Base-by-base conservation (phyloP, 2,888 invertebrate genomes). In the Rhagonycha lutea region DNA sequence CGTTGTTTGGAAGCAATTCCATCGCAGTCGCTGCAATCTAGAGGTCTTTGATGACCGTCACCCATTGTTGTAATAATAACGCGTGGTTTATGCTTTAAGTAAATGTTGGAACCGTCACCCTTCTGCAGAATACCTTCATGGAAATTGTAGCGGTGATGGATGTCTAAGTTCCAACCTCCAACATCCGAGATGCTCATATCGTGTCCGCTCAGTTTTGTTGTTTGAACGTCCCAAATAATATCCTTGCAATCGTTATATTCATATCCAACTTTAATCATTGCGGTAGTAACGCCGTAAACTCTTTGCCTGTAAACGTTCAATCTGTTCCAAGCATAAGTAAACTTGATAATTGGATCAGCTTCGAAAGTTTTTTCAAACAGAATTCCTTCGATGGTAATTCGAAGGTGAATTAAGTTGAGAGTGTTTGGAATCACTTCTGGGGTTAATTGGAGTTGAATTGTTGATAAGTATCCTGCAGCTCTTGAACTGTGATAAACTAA, bases 41-140 rank as follows among this genome's bases (percentile, higher is more conserved):
- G 89, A 0, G 95, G 94, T 47, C 98, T 90, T 85, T 97, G 96
- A 80, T 96, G 94, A 0, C 96, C 97, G 85, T 96, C 96, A 10
- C 97, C 98, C 94, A 98, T 94, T 0, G 96, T 92, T 2, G 97
- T 97, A 68, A 96, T 90, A 79, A 98, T 95, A 12, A 98, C 95
- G 63, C 96, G 91, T 0, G 98, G 98, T 84, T 97, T 95, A 86
- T 98, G 96, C 83, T 95, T 97, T 83, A 99, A 88, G 87, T 98
- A 98, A 76, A 98, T 95, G 84, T 97, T 98, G 0, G 97, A 95
- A 11, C 99, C 99, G 84, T 99, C 98, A 28, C 99, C 99, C 86
- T 98, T 98, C 89, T 99, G 98, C 0, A 99, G 90, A 78, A 99
- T 98, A 94, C 95, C 98, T 90, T 98, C 98, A 85, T 98, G 97